Evolutionary conservation across 2,797 vertebrate species (phyloP).

Genomic region (Alca torda): DNA sequence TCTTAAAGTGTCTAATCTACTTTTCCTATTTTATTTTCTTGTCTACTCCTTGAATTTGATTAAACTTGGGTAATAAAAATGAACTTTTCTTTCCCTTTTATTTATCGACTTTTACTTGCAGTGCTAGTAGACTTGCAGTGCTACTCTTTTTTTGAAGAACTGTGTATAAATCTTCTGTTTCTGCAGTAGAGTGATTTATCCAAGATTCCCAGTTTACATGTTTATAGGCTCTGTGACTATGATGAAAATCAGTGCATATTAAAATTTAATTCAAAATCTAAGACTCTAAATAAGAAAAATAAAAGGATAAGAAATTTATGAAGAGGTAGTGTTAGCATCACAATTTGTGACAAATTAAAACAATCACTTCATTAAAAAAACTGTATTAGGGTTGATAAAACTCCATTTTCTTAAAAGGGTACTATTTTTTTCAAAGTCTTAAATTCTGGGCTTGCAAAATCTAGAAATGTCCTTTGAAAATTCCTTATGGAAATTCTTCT

Average conservation of each 20-base stretch:
- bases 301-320: background rate
- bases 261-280: background rate
- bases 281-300: background rate
- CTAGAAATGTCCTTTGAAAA: background rate
- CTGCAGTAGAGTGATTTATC: background rate
- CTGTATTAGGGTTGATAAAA: background rate
- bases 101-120: background rate
- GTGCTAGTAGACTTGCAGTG: background rate
- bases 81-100: background rate
- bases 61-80: background rate
- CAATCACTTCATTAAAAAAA: background rate
- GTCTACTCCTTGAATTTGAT: background rate
- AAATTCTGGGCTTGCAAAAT: background rate
- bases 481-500: background rate
- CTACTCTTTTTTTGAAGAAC: background rate
- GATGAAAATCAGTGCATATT: background rate
- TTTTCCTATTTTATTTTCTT: background rate
- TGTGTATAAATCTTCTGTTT: background rate
- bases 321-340: background rate
- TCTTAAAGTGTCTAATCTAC: background rate
- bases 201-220: background rate
- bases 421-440: background rate
- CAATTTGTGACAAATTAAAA: background rate
- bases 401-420: background rate
- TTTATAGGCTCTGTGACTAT: background rate